Evolutionary conservation across 2,888 invertebrate genomes (phyloP).

Genomic region (Ceratothoa steindachneri): DNA sequence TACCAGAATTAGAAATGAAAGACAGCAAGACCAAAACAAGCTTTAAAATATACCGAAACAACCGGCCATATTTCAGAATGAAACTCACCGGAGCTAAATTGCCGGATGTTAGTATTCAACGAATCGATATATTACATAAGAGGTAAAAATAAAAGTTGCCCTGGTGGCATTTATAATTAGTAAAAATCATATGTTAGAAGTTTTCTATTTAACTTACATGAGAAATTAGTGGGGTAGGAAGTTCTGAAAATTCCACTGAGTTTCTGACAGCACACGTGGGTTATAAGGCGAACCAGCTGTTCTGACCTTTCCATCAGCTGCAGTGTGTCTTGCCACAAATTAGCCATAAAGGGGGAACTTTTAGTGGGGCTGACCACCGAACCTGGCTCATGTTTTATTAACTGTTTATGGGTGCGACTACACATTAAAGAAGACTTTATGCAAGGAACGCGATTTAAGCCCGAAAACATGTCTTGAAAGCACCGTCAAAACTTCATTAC

Average conservation of each 20-base stretch:
- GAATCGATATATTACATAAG: too few relatives aligned
- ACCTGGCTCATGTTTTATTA: neutral
- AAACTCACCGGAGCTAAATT: too few relatives aligned
- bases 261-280: constrained; percentile 30
- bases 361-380: neutral
- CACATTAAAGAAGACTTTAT: neutral
- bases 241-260: constrained; percentile 17
- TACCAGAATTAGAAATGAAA: too few relatives aligned
- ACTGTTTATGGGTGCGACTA: neutral
- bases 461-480: neutral
- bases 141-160: too few relatives aligned
- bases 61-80: too few relatives aligned
- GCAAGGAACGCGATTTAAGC: neutral
- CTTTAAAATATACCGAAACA: too few relatives aligned
- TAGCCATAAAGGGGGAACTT: constrained; percentile 5
- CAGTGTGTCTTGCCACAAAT: constrained; percentile 30
- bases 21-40: too few relatives aligned
- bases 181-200: too few relatives aligned
- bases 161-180: too few relatives aligned
- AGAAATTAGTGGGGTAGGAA: neutral
- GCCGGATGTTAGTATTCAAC: too few relatives aligned
- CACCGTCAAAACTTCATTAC: neutral
- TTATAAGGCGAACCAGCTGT: constrained; percentile 30
- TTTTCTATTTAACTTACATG: neutral
- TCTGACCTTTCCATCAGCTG: constrained; percentile 34